Conservation (phyloP, 53 echinoderm and acorn worm species). For the Arbacia lixula region DNA sequence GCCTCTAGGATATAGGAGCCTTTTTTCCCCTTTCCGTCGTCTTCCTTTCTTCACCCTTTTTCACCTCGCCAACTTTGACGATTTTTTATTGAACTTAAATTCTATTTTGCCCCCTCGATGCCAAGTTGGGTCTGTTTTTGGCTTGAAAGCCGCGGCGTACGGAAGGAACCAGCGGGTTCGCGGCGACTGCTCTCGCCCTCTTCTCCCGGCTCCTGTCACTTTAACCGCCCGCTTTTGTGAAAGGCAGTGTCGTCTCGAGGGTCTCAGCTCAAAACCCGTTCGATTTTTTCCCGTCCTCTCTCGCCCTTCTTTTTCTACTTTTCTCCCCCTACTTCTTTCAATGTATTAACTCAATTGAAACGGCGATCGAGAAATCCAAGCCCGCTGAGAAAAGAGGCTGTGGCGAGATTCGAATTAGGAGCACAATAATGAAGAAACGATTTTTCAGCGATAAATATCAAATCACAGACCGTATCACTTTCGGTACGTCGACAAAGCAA, state of each 20-base stretch:
- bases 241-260: slow-evolving; percentile 14
- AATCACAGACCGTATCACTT: slow-evolving; percentile 59
- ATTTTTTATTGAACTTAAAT: too few species aligned
- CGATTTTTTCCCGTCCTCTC: not conserved
- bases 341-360: slow-evolving; percentile 27
- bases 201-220: slow-evolving; percentile 45
- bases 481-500: slow-evolving; percentile 43
- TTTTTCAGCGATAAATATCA: slow-evolving; percentile 61
- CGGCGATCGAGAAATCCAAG: slow-evolving; percentile 36
- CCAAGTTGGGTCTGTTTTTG: too few species aligned
- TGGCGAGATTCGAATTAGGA: slow-evolving; percentile 57
- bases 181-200: slow-evolving; percentile 7
- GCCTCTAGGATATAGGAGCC: slow-evolving; percentile 30
- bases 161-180: slow-evolving; percentile 12
- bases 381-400: slow-evolving; percentile 53
- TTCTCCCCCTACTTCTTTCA: not conserved
- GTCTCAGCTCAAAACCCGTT: not conserved
- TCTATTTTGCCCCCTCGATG: too few species aligned
- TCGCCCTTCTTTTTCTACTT: not conserved
- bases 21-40: not conserved
- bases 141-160: too few species aligned
- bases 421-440: slow-evolving; percentile 63
- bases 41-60: not conserved
- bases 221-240: slow-evolving; percentile 41
- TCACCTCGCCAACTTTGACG: slow-evolving; percentile 8